Conservation (phyloP, 1,140 invertebrate species). For the Pachyrhynchus sulphureomaculatus region DNA sequence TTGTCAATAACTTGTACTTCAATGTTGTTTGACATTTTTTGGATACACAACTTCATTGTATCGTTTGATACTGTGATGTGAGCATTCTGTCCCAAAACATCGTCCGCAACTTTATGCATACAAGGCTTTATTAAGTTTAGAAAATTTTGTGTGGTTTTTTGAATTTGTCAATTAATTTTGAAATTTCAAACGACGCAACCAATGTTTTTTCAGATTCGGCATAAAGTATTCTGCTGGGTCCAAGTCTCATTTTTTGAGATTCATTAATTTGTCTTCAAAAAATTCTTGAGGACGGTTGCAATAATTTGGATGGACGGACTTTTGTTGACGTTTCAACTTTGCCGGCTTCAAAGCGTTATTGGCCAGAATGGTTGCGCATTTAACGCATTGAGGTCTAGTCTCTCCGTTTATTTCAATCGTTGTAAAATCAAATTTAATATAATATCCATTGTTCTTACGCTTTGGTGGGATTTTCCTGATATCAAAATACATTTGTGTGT, state of each 20-base stretch:
- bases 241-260: conserved; percentile 38
- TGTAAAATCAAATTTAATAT: conserved; percentile 23
- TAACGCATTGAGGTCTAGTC: conserved; percentile 36
- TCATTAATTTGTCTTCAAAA: conserved; percentile 35
- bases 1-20: too few species aligned
- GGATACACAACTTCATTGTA: too few species aligned
- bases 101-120: too few species aligned
- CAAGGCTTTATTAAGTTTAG: conserved; percentile 35
- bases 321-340: conserved; percentile 36
- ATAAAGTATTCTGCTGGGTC: conserved; percentile 20
- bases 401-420: conserved; percentile 30
- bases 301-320: conserved; percentile 34
- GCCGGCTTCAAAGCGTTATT: conserved; percentile 33
- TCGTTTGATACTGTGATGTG: too few species aligned
- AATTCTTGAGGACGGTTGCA: conserved; percentile 34
- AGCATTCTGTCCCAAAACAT: too few species aligned
- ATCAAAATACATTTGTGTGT: too few species aligned
- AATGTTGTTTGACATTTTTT: too few species aligned
- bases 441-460: background rate
- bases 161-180: too few species aligned
- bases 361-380: conserved; percentile 35
- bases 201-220: conserved; percentile 30
- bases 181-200: conserved; percentile 33
- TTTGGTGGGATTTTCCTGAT: too few species aligned
- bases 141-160: conserved; percentile 34